Percentiles rank a stretch among this genome's conserved stretches.
Evolutionary conservation across 2,797 vertebrate genomes (phyloP).

Genomic region (Schizopygopsis malacanthus): DNA sequence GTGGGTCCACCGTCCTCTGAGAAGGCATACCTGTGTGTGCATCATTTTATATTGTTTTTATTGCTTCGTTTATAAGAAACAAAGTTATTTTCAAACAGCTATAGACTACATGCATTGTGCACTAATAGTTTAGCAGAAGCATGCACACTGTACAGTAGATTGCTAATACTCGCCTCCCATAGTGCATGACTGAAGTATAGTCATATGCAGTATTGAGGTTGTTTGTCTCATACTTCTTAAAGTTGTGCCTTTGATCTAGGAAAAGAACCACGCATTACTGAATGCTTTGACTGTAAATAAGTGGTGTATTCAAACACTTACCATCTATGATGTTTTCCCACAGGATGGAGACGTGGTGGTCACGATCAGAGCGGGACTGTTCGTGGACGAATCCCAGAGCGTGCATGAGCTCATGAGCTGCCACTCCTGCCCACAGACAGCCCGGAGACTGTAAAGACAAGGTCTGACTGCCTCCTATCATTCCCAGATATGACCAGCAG

Average conservation of each 20-base stretch:
- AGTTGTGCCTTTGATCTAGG: slow-evolving; percentile 79
- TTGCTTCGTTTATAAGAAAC: neutral
- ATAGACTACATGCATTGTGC: neutral
- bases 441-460: slow-evolving; percentile 84
- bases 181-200: slow-evolving; percentile 90
- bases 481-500: slow-evolving; percentile 89
- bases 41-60: neutral
- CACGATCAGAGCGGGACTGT: slow-evolving; percentile 87
- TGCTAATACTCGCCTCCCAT: slow-evolving; percentile 80
- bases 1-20: slow-evolving; percentile 84
- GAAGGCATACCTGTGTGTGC: slow-evolving; percentile 80
- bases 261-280: neutral
- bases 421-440: slow-evolving; percentile 86
- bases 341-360: slow-evolving; percentile 82
- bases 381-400: slow-evolving; percentile 89
- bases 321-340: slow-evolving; percentile 86
- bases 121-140: neutral
- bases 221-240: slow-evolving; percentile 84
- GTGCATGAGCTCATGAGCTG: slow-evolving; percentile 86
- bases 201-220: slow-evolving; percentile 87
- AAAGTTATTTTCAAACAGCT: neutral
- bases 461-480: slow-evolving; percentile 81
- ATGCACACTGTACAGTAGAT: neutral
- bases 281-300: neutral
- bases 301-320: slow-evolving; percentile 51